Evolutionary conservation across 2,797 vertebrate species (phyloP), one percentile per base, ranked within the genome.

Genomic region (Ispidina picta): DNA sequence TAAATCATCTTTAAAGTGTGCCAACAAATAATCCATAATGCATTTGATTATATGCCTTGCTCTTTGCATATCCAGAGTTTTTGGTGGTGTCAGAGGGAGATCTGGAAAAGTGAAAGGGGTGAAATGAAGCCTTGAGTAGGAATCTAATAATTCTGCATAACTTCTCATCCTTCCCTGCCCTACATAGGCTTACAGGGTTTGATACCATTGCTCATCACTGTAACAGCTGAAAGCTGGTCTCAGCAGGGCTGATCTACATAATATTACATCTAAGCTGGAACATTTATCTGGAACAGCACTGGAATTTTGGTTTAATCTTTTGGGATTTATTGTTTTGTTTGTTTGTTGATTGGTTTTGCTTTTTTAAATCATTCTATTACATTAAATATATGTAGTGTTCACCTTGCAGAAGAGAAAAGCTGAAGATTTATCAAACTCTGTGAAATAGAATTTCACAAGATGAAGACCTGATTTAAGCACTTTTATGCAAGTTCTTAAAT

Each of bases 1-100:
- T 41, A 81, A 89, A 33, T 74, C 2, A 15, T 92, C 46, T 95
- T 85, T 92, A 80, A 92, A 75, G 46, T 56, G 17, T 83, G 70
- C 41, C 66, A 86, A 72, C 43, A 78, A 73, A 44, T 43, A 71
- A 84, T 77, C 17, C 59, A 86, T 82, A 73, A 90, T 84, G 41
- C 35, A 86, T 90, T 88, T 83, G 65, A 21, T 72, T 81, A 22
- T 15, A 13, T 14, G 56, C 41, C 62, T 92, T 77, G 15, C 31
- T 89, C 12, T 85, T 89, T 41, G 60, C 52, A 25, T 63, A 44
- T 10, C 31, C 51, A 74, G 39, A 77, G 25, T 41, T 84, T 77
- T 60, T 46, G 48, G 26, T 55, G 63, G 49, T 72, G 56, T 90
- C 56, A 66, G 39, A 87, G n/a, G 4, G 21, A 63, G 33, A 78